phyloP scores from a whole-genome alignment of 2,113 vertebrate species.

The Planiliza haematocheilus region DNA sequence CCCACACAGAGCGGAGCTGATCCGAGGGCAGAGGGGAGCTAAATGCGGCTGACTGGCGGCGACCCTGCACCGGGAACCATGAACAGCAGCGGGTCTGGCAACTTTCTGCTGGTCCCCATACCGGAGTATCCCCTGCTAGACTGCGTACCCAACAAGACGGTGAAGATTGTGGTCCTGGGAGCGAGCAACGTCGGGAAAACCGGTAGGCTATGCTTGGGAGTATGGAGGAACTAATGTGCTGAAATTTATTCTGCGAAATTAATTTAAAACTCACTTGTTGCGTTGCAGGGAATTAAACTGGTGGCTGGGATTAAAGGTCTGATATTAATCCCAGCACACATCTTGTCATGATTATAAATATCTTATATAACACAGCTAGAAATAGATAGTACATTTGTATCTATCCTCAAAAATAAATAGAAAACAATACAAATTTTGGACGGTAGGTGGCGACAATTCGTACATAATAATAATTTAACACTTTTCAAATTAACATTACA shows the following conservation, averaged over 20 bases:
- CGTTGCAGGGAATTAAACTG: background rate
- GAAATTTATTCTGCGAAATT: background rate
- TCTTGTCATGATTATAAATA: too few relatives aligned
- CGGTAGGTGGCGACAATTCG: conserved; percentile 53
- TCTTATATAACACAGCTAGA: background rate
- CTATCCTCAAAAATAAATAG: too few relatives aligned
- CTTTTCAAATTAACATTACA: too few relatives aligned
- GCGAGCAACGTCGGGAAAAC: conserved; percentile 93
- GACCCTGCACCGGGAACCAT: conserved; percentile 81
- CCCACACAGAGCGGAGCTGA: conserved; percentile 17
- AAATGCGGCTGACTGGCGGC: conserved; percentile 80
- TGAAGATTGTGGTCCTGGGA: conserved; percentile 93
- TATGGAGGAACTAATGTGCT: background rate
- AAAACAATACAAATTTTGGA: background rate
- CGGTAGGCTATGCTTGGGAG: conserved; percentile 73
- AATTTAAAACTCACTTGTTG: background rate
- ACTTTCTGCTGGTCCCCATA: conserved; percentile 92
- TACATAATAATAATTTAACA: background rate
- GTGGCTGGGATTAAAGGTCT: background rate
- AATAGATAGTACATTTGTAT: background rate
- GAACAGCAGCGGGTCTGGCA: conserved; percentile 88
- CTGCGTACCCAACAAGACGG: conserved; percentile 88
- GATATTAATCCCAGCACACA: too few relatives aligned
- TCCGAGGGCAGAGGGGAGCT: conserved; percentile 39
- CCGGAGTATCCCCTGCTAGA: conserved; percentile 89